These are phyloP conservation scores for Pseudococcus jackbeardsleyi DNA, from an alignment of 2,888 invertebrate species.

Conservation along the genomic window DNA sequence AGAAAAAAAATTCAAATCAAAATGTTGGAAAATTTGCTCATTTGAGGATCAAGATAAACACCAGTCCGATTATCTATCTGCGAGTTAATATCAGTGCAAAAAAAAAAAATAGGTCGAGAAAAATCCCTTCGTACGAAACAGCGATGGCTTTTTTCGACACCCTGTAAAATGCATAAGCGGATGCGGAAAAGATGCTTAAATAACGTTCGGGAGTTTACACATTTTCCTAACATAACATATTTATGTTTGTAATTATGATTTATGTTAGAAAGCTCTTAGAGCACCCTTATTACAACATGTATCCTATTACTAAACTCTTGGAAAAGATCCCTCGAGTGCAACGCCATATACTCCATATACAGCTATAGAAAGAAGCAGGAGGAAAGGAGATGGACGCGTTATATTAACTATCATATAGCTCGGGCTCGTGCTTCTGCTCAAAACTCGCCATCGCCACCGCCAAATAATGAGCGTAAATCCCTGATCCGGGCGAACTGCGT, in stretches of 20 bases:
- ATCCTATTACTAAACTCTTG: slow-evolving; percentile 57
- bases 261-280: slow-evolving; percentile 57
- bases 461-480: slow-evolving; percentile 42
- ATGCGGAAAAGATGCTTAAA: slow-evolving; percentile 43
- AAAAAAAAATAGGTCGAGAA: too few species aligned
- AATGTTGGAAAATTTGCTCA: too few species aligned
- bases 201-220: slow-evolving; percentile 44
- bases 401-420: slow-evolving; percentile 9
- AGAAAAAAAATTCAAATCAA: too few species aligned
- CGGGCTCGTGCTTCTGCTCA: background rate
- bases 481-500: background rate
- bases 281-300: slow-evolving; percentile 58
- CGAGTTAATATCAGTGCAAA: background rate
- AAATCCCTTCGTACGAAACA: background rate
- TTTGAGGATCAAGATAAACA: too few species aligned
- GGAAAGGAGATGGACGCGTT: slow-evolving; percentile 30
- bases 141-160: slow-evolving; percentile 27
- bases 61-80: background rate
- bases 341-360: background rate
- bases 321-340: slow-evolving; percentile 49
- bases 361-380: background rate
- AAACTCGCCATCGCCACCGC: background rate
- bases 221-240: slow-evolving; percentile 57
- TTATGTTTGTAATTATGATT: slow-evolving; percentile 58
- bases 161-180: slow-evolving; percentile 42